These are phyloP conservation scores for Enhydra lutris DNA, from an alignment of 2,113 vertebrate genomes.

Conservation along the genomic window DNA sequence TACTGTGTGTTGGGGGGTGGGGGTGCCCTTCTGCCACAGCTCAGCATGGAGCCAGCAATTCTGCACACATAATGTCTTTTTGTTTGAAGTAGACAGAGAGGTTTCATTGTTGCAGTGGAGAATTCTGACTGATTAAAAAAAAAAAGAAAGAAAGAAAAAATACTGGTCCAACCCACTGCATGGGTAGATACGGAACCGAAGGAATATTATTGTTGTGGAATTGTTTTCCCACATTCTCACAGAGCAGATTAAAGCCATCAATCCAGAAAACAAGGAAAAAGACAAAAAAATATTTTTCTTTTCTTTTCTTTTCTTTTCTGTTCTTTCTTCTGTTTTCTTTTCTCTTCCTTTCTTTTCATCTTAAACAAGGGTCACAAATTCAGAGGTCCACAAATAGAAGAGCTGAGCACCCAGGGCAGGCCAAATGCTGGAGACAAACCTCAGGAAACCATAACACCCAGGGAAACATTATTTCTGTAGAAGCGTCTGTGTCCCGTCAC, in stretches of 20 bases:
- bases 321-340: fast-evolving
- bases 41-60: neutral
- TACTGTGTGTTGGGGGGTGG: fast-evolving
- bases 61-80: neutral
- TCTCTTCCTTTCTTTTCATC: neutral
- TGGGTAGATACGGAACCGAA: neutral
- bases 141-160: no score
- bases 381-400: neutral
- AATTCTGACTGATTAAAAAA: neutral
- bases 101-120: neutral
- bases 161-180: no score
- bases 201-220: neutral
- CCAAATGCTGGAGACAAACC: neutral
- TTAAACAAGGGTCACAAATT: neutral
- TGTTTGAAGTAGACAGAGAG: neutral
- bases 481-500: fast-evolving
- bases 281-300: neutral
- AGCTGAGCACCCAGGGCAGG: neutral
- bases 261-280: neutral
- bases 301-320: neutral
- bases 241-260: neutral
- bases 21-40: neutral
- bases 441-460: neutral
- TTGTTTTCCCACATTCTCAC: no score
- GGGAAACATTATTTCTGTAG: neutral